Base-by-base conservation (phyloP, 2,797 vertebrate species). In the Falco concolor region DNA sequence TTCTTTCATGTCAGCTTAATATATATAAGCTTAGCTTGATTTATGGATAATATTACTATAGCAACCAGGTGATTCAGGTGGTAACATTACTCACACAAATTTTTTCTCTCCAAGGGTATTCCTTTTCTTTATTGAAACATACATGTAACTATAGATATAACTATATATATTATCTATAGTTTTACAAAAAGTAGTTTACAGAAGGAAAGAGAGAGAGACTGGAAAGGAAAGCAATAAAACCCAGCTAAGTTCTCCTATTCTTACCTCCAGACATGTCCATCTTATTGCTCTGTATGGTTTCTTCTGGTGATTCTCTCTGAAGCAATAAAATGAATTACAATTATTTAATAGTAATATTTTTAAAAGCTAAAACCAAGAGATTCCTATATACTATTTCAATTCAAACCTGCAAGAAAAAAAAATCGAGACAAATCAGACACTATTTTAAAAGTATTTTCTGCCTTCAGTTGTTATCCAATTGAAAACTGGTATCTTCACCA, bases 261-360 rank as follows among this genome's bases (percentile, higher is more conserved):
- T 89, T 57, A 98, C 98, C 98, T 98, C 98, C 98, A 97, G 98
- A 97, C 95, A 99, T 96, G 87, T 99, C 98, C 98, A 98, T 98
- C 98, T 99, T 99, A 98, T 98, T 98, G 98, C 98, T 98, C 98
- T 99, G 99, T 97, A 98, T 97, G 92, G 98, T 97, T 97, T 99
- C 99, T 72, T 99, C 99, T 95, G 98, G 97, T 67, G 98, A 98
- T 95, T 99, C 99, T 98, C 99, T 99, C 99, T 99, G 98, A 77
- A 96, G 95, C 52, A 93, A 68, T 42, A 96, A 96, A 97, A 89
- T 13, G 30, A 70, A 68, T 72, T 59, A 72, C 8, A 54, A 79
- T 90, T 89, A 79, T 30, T 93, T 82, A 87, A 49, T 49, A 60
- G 53, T 8, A 78, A 20, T 17, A 57, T n/a, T 79, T 89, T 64